Evolutionary conservation across 2,888 invertebrate genomes (phyloP).

Genomic region (Onchidella celtica): DNA sequence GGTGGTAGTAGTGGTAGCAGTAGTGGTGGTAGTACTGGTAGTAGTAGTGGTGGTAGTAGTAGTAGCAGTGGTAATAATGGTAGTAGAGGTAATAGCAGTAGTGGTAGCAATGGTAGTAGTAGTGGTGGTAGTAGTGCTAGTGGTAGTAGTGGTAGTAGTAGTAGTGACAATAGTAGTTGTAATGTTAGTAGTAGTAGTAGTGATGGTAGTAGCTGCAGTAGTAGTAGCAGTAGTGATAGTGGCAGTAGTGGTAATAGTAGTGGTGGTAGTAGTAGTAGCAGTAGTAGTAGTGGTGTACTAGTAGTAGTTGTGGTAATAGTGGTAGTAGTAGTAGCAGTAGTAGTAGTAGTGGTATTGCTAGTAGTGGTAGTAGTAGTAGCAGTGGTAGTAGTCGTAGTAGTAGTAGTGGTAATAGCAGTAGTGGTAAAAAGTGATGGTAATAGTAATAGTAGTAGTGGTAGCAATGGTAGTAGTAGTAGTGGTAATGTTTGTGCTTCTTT

Average conservation of each 20-base stretch:
- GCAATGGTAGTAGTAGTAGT: conserved; percentile 14
- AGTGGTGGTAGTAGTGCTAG: not conserved
- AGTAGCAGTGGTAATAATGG: no score
- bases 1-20: no score
- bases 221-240: not conserved
- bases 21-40: no score
- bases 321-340: not conserved
- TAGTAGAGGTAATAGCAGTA: conserved; percentile 6
- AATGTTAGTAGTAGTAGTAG: not conserved
- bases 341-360: not conserved
- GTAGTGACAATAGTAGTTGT: not conserved
- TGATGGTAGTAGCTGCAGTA: conserved; percentile 3
- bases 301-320: not conserved
- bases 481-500: not conserved
- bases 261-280: conserved; percentile 13
- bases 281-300: not conserved
- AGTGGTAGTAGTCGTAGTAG: not conserved
- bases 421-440: not conserved
- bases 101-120: not conserved
- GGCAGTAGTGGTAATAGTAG: not conserved
- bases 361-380: not conserved
- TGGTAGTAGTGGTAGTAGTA: not conserved
- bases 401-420: conserved; percentile 9
- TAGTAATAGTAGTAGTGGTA: not conserved
- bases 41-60: no score